phyloP scores from a whole-genome alignment of 2,797 vertebrate species.

The Pelobates cultripes region DNA sequence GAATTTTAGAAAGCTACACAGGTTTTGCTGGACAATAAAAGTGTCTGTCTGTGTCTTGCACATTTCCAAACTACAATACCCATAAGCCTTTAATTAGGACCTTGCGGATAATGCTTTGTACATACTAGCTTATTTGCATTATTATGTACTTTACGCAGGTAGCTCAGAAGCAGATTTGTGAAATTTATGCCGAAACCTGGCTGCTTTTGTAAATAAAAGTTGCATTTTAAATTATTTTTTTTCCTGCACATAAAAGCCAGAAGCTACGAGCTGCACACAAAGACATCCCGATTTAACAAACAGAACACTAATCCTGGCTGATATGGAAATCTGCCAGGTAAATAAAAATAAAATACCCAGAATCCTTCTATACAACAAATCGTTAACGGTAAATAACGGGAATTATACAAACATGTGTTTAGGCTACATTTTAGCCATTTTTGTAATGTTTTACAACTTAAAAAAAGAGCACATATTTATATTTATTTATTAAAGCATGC shows the following conservation, averaged over 20 bases:
- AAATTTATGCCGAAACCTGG: too few species aligned
- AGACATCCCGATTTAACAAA: constrained; percentile 18
- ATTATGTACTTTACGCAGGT: too few species aligned
- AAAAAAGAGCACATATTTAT: background rate
- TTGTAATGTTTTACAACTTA: too few species aligned
- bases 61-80: too few species aligned
- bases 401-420: background rate
- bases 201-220: constrained; percentile 1
- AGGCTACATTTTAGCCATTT: background rate
- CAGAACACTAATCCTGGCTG: constrained; percentile 12
- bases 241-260: constrained; percentile 24
- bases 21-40: too few species aligned
- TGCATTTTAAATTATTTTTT: background rate
- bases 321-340: constrained; percentile 21
- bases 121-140: too few species aligned
- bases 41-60: too few species aligned
- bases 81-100: too few species aligned
- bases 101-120: too few species aligned
- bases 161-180: too few species aligned
- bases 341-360: background rate
- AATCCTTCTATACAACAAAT: background rate
- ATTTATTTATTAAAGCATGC: constrained; percentile 5
- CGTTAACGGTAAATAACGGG: background rate
- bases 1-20: too few species aligned
- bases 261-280: background rate